These are phyloP conservation scores for Clarias platycephalus DNA, from an alignment of 2,797 vertebrate genomes.

Conservation along the genomic window DNA sequence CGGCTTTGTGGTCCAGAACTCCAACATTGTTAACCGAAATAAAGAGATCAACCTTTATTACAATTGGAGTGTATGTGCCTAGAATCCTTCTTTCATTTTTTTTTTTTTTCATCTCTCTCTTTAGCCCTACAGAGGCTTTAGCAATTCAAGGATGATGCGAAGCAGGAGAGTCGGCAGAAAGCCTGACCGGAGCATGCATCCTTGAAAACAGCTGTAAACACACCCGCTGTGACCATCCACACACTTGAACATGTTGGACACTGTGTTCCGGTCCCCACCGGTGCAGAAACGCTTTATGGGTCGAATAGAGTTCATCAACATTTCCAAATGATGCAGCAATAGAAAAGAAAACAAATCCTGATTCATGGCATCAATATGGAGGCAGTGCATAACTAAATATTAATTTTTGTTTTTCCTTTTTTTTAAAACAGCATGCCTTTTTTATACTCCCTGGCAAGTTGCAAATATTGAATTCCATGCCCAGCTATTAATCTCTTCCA, in stretches of 20 bases:
- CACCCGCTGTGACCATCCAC: constrained; percentile 1
- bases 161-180: constrained; percentile 5
- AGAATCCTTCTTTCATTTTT: not conserved
- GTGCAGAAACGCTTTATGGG: constrained; percentile 1
- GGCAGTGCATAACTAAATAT: constrained; percentile 48
- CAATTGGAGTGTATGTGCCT: not conserved
- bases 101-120: not conserved
- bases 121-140: not conserved
- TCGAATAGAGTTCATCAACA: constrained; percentile 29
- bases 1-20: not conserved
- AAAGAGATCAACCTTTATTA: not conserved
- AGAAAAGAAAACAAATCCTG: constrained; percentile 25
- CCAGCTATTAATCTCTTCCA: constrained; percentile 61
- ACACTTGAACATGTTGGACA: not conserved
- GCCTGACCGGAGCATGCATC: not conserved
- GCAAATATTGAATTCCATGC: constrained; percentile 57
- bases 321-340: constrained; percentile 19
- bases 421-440: constrained; percentile 38
- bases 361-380: constrained; percentile 43
- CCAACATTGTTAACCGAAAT: not conserved
- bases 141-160: constrained; percentile 5
- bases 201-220: constrained; percentile 6
- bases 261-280: not conserved
- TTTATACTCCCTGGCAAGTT: constrained; percentile 42
- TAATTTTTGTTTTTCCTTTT: constrained; percentile 29